A percentile compares a stretch with the other conserved stretches of the same genome.
phyloP scores from a whole-genome alignment of 1,140 invertebrate genomes.

The Limonius californicus region DNA sequence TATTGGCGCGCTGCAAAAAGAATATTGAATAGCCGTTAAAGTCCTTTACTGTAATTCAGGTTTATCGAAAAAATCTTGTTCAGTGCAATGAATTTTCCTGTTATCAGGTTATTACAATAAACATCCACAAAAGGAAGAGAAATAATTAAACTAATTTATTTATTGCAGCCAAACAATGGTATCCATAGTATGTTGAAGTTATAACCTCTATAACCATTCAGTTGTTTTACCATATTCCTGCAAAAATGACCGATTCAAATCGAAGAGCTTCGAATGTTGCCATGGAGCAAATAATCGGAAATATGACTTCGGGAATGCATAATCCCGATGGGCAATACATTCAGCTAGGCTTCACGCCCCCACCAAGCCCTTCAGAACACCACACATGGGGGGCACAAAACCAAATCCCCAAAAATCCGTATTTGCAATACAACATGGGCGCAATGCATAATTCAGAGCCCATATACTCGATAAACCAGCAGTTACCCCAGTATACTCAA shows the following conservation, averaged over 20 bases:
- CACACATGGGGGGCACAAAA: conserved; percentile 36
- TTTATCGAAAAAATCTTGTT: neutral
- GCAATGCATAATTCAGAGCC: conserved; percentile 27
- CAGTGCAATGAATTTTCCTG: neutral
- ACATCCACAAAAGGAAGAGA: neutral
- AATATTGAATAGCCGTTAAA: too few species aligned
- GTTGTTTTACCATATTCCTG: too few species aligned
- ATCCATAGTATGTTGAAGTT: too few species aligned
- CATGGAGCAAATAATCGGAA: conserved; percentile 60
- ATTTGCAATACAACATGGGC: conserved; percentile 26
- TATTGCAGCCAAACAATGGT: too few species aligned
- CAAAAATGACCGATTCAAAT: conserved; percentile 42
- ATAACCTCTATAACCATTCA: too few species aligned
- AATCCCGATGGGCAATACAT: conserved; percentile 56
- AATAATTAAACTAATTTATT: too few species aligned
- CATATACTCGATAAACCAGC: neutral
- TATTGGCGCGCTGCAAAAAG: too few species aligned
- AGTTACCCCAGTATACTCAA: neutral
- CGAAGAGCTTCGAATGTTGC: conserved; percentile 43
- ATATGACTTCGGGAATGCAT: conserved; percentile 59
- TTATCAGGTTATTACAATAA: neutral
- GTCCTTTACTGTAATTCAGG: too few species aligned
- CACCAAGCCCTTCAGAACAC: conserved; percentile 41
- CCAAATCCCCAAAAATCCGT: conserved; percentile 41
- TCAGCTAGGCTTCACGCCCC: conserved; percentile 51